Conservation (phyloP, 2,888 invertebrate genomes). For the Rhopalosiphum nymphaeae region DNA sequence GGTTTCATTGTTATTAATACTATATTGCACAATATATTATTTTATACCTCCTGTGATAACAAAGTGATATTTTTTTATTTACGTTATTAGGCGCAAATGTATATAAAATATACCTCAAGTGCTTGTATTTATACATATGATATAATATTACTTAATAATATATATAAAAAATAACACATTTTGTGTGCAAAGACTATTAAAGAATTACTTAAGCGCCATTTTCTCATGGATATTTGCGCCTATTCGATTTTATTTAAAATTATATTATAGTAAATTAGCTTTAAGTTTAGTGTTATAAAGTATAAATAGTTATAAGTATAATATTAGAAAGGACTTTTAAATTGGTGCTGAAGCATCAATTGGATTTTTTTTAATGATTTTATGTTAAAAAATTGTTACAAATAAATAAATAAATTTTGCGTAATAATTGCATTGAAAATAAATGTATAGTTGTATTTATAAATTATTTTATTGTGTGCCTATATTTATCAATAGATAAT, state of each 20-base stretch:
- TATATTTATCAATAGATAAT: conserved; percentile 7
- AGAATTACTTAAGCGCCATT: neutral
- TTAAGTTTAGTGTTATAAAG: conserved; percentile 1
- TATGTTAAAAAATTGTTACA: neutral
- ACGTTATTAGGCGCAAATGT: conserved; percentile 36
- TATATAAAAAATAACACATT: neutral
- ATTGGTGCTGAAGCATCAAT: neutral
- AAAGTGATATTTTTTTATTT: conserved; percentile 58
- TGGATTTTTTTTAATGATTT: neutral
- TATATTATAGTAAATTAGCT: neutral
- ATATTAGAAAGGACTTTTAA: neutral
- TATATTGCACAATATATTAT: conserved; percentile 52
- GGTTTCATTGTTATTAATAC: conserved; percentile 26
- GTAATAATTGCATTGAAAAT: neutral
- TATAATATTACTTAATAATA: neutral
- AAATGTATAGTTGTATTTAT: conserved; percentile 5
- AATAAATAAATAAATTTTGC: neutral
- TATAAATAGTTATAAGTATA: no score
- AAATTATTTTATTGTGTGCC: neutral
- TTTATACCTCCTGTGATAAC: conserved; percentile 63
- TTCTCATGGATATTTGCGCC: neutral
- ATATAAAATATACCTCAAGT: neutral
- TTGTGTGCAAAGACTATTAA: neutral
- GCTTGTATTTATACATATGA: neutral
- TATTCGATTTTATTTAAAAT: conserved; percentile 8